A percentile compares a stretch with the other conserved stretches of the same genome.
Conservation (phyloP, 2,888 invertebrate genomes). For the Zhuqinia jingwanae region DNA sequence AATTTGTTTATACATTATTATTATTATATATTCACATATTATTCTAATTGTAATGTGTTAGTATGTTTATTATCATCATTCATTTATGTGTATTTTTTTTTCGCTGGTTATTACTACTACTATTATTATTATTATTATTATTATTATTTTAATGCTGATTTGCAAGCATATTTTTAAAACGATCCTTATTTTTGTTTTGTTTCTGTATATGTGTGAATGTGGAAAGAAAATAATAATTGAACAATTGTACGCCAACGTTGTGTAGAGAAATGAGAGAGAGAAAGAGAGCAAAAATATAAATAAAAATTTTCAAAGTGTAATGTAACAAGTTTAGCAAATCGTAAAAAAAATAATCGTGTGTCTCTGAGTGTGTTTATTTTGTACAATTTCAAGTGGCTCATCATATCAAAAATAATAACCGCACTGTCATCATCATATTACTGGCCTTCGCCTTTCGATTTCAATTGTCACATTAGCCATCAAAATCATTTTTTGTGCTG, state of each 20-base stretch:
- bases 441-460: no score
- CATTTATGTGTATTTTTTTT: conserved; percentile 45
- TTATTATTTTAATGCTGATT: conserved; percentile 51
- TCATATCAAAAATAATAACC: no score
- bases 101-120: no score
- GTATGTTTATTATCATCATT: no score
- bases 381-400: no score
- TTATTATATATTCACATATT: conserved; percentile 16
- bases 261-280: conserved; percentile 38
- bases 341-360: not conserved
- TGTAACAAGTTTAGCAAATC: conserved; percentile 56
- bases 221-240: conserved; percentile 10
- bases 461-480: no score
- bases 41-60: no score
- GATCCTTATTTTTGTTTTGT: conserved; percentile 66
- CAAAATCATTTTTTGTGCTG: no score
- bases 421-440: no score
- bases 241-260: conserved; percentile 22
- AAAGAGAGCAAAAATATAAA: no score
- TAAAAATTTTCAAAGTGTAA: conserved; percentile 39
- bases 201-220: conserved; percentile 38
- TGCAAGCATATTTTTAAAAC: conserved; percentile 67
- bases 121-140: no score
- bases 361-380: no score
- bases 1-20: not conserved